Base-by-base conservation (phyloP, 2,888 invertebrate species). In the Netelia virgata region DNA sequence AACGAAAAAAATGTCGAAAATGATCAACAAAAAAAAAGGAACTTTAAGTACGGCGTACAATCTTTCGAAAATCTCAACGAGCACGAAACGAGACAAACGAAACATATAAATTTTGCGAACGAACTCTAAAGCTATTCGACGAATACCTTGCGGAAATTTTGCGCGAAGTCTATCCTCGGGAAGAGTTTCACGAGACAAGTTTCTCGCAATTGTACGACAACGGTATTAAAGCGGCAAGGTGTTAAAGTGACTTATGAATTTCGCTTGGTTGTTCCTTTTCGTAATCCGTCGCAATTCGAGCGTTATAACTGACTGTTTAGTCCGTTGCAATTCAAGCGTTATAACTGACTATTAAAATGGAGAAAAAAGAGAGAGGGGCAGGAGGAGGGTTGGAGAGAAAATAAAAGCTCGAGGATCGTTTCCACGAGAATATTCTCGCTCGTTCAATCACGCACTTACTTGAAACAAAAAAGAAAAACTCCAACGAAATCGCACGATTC, bases 201-300 rank as follows among this genome's bases (percentile, higher is more conserved):
- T 47, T 47, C 47, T 47, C 14, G 47, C 47, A 47, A 14, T 14
- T 55, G 18, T 55, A 55, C 55, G 14, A 47, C n/a, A 16, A 57
- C 3, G 18, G 9, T 57, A 18, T 57, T 18, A 57, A 18, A 57
- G 57, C 18, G 57, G 18, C 57, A 57, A n/a, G 16, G 28, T 64
- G 57, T 57, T 64, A 41, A 50, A 50, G 61, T 50, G 16, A 50
- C 36, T 70, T 57, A 43, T 36, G 59, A 36, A 66, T 57, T 23
- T 70, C 41, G 36, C 57, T 64, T 41, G 23, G 61, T 69, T 55
- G 73, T 55, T 69, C 28, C 68, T 43, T 73, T 78, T 59, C 28
- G 63, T 18, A 69, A 69, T 74, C 63, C 50, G 36, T 47, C 47
- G 59, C 68, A 53, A 28, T 68, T 43, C 28, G 16, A 57, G 3